Conservation (phyloP, 2,888 invertebrate species). For the Elysia crispata region DNA sequence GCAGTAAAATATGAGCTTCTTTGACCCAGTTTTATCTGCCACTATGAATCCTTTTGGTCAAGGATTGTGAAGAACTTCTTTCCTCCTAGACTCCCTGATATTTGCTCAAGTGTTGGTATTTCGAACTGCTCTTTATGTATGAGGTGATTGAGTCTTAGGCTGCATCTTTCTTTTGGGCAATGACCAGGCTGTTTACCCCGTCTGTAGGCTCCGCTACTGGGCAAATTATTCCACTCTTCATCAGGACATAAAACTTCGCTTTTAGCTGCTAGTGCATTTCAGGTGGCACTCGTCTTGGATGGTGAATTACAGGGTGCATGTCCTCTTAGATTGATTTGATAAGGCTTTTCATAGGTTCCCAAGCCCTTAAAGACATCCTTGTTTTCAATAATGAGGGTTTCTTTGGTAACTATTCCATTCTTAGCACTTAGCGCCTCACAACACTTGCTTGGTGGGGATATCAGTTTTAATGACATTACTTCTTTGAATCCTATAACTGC, state of each 20-base stretch:
- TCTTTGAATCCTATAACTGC: background rate
- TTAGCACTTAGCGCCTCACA: background rate
- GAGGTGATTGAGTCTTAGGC: constrained; percentile 48
- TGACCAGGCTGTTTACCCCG: constrained; percentile 43
- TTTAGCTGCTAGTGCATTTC: constrained; percentile 35
- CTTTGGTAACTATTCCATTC: background rate
- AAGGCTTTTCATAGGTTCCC: constrained; percentile 19
- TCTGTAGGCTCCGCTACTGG: constrained; percentile 48
- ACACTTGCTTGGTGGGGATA: too few species aligned
- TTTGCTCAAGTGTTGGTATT: constrained; percentile 40
- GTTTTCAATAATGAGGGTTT: background rate
- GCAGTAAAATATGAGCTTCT: constrained; percentile 43
- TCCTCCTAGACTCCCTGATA: constrained; percentile 39
- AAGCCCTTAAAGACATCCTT: constrained; percentile 16
- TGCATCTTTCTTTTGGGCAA: constrained; percentile 37
- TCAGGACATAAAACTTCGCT: constrained; percentile 35
- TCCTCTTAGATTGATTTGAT: constrained; percentile 26
- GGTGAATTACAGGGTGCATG: constrained; percentile 25
- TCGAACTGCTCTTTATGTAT: constrained; percentile 36
- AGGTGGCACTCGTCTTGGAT: constrained; percentile 41
- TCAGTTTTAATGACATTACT: background rate
- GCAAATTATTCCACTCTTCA: constrained; percentile 21
- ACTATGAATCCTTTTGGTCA: constrained; percentile 44
- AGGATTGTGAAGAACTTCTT: constrained; percentile 47
- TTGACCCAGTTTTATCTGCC: constrained; percentile 46